phyloP scores from a whole-genome alignment of 2,113 vertebrate genomes.

The Ammodytes marinus region DNA sequence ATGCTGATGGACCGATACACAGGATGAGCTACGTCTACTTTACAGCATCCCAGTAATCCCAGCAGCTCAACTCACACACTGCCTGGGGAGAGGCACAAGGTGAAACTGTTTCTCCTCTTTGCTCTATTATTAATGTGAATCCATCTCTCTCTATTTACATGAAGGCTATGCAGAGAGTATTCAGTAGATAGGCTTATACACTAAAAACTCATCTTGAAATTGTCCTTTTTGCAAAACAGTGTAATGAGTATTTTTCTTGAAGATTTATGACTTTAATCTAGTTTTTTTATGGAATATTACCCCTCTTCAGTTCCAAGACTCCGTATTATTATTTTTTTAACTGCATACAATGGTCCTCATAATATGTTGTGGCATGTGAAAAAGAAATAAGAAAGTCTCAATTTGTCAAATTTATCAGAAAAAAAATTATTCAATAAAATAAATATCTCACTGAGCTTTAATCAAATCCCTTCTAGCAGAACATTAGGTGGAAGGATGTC shows the following conservation, averaged over 20 bases:
- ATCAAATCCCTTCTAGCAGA: no score
- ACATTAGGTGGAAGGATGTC: neutral
- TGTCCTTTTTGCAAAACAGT: no score
- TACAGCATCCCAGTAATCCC: constrained; percentile 56
- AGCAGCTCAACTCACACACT: constrained; percentile 26
- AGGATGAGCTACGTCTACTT: constrained; percentile 49
- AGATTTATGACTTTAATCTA: no score
- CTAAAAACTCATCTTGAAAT: neutral
- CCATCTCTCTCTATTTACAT: neutral
- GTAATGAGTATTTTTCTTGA: no score
- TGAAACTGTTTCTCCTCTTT: constrained; percentile 5
- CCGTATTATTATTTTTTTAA: no score
- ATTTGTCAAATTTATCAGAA: neutral
- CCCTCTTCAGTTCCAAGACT: no score
- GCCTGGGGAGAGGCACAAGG: constrained; percentile 37
- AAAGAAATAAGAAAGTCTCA: neutral
- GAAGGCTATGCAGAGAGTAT: neutral
- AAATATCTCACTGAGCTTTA: neutral
- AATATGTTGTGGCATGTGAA: neutral
- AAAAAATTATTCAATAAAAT: neutral
- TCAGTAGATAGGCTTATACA: no score
- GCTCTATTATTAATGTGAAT: neutral
- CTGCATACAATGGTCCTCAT: no score
- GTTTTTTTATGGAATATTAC: no score
- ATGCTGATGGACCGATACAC: constrained; percentile 61